Evolutionary conservation across 1,140 invertebrate species (phyloP).

Genomic region (Psilanteris sp.): DNA sequence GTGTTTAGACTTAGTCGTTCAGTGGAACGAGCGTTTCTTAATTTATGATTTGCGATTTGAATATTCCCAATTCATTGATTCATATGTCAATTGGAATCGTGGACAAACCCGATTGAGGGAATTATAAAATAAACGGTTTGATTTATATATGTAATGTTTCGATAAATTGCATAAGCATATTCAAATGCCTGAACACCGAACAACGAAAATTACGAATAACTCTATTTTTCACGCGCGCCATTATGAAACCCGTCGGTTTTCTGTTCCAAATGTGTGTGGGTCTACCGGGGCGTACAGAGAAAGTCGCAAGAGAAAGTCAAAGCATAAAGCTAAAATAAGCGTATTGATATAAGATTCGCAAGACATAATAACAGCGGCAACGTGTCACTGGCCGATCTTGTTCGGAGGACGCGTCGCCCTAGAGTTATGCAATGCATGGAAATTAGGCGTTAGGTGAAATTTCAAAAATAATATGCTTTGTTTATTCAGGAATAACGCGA

Average conservation of each 20-base stretch:
- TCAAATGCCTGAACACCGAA: not conserved
- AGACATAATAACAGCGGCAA: constrained; percentile 51
- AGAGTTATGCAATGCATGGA: constrained; percentile 9
- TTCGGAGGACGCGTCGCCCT: too few species aligned
- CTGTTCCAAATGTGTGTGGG: constrained; percentile 51
- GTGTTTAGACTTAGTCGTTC: constrained; percentile 5
- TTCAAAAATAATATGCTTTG: too few species aligned
- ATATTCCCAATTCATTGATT: not conserved
- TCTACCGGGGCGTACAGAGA: constrained; percentile 61
- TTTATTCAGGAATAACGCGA: too few species aligned
- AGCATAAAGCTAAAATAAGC: constrained; percentile 49
- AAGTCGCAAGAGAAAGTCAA: constrained; percentile 72
- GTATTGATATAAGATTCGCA: constrained; percentile 67
- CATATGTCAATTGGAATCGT: not conserved
- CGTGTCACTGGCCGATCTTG: too few species aligned
- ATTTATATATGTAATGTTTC: too few species aligned
- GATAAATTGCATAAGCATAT: not conserved
- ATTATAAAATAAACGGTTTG: too few species aligned
- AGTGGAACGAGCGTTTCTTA: constrained; percentile 1
- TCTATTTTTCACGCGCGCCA: constrained; percentile 35
- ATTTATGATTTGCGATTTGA: not conserved
- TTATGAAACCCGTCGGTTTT: constrained; percentile 56
- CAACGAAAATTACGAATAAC: constrained; percentile 36
- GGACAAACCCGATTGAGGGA: too few species aligned
- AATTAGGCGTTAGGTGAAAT: constrained; percentile 10